Base-by-base conservation (phyloP, 1,140 invertebrate species). In the Trichonephila inaurata region DNA sequence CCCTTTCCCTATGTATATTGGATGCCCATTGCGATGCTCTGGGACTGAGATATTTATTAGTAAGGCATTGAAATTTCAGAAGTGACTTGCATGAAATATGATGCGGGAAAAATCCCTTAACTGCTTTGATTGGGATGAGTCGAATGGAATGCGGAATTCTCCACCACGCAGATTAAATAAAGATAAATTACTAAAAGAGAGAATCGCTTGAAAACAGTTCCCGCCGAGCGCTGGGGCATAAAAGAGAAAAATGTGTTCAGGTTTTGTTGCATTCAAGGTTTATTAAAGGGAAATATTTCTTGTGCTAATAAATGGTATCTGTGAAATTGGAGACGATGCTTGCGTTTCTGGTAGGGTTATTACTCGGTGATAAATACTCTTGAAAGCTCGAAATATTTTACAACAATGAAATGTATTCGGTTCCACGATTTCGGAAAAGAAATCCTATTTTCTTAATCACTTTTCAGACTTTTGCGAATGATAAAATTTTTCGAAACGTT, bases 231-330 rank as follows among this genome's bases (percentile, higher is more conserved):
- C 18, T 40, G 2, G 24, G 14, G 72, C 24, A 40, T 16, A 28
- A 33, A 28, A 28, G 33, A 18, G 12, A 33, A 77, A 77, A 77
- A 77, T 77, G 72, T 33, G 28, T 77, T 16, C 24, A 77, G 28
- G 16, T 40, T 33, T 77, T 72, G 72, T 28, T 69, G 66, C 28
- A 7, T 77, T 40, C 28, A 28, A 40, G 33, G 72, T 77, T 77
- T 77, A 77, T 77, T 77, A 77, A 77, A 40, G 72, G 72, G 33
- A 77, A 77, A 77, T 77, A 40, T 77, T 77, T 77, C 33, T 33
- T 33, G 33, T 19, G 33, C 18, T 33, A 77, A 77, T 77, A 77
- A 69, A 77, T 77, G 51, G 10, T 51, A 51, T 51, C 51, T 51
- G 51, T 51, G 51, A 51, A 51, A 51, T 51, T 51, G 51, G 51